These are phyloP conservation scores for Lithobates sylvaticus DNA, from an alignment of 2,797 vertebrate species.

Conservation along the genomic window DNA sequence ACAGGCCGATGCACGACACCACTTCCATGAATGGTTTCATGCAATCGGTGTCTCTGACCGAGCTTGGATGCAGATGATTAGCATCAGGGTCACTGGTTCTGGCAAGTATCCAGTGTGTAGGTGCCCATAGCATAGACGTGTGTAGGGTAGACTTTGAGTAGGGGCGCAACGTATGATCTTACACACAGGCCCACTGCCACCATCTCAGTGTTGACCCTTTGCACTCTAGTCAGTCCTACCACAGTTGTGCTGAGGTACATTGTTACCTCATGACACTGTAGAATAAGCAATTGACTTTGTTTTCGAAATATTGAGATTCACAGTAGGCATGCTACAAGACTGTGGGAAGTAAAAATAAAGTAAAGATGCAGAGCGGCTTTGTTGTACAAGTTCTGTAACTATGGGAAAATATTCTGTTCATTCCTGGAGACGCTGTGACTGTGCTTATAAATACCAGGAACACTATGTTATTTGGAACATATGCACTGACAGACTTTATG, in stretches of 20 bases:
- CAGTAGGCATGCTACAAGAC: background rate
- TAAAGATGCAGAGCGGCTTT: background rate
- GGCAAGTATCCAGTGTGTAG: too few species aligned
- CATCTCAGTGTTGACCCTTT: background rate
- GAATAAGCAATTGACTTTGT: background rate
- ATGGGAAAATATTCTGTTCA: background rate
- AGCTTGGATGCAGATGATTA: too few species aligned
- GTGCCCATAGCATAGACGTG: too few species aligned
- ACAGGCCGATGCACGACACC: too few species aligned
- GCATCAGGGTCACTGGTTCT: too few species aligned
- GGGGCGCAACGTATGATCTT: too few species aligned
- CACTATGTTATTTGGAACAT: background rate
- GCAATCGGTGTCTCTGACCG: too few species aligned
- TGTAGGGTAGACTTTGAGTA: too few species aligned
- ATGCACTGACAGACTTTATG: background rate
- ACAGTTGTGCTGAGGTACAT: background rate
- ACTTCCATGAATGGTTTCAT: too few species aligned
- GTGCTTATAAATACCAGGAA: conserved; percentile 9
- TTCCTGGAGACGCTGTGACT: background rate
- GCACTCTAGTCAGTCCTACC: background rate
- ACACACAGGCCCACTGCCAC: too few species aligned
- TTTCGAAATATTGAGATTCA: background rate
- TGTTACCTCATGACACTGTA: background rate
- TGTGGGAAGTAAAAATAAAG: background rate
- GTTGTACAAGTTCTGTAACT: background rate